Percentiles rank a stretch among this genome's conserved stretches.
Conservation (phyloP, 2,797 vertebrate species). For the Lacerta viridis region DNA sequence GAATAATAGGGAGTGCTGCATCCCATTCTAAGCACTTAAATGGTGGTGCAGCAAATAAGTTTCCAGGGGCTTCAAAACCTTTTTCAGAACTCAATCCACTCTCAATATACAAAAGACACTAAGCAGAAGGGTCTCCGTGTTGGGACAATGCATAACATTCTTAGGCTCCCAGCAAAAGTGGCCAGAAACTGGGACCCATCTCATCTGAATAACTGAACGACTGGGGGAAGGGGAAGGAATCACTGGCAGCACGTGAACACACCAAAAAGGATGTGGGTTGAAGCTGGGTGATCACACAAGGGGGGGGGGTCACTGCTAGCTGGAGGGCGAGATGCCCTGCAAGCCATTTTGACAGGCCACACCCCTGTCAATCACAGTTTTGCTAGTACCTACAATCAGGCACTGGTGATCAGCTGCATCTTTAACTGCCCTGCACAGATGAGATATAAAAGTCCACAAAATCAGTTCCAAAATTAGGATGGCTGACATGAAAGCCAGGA, state of each 20-base stretch:
- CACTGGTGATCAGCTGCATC: too few relatives aligned
- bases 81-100: background rate
- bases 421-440: too few relatives aligned
- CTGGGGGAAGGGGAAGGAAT: background rate
- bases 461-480: background rate
- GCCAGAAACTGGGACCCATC: background rate
- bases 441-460: background rate
- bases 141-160: background rate
- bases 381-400: too few relatives aligned
- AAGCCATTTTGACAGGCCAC: too few relatives aligned
- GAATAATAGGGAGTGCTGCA: background rate
- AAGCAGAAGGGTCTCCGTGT: background rate
- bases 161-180: background rate
- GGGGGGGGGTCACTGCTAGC: too few relatives aligned
- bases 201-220: background rate
- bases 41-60: background rate
- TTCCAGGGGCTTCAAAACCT: background rate
- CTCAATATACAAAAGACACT: background rate
- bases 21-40: background rate
- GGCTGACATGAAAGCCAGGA: background rate
- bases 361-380: too few relatives aligned
- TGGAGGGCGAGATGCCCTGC: too few relatives aligned
- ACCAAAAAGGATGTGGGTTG: background rate
- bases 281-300: background rate
- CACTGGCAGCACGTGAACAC: background rate